Evolutionary conservation across 2,888 invertebrate genomes (phyloP).

Genomic region (Heteromyza rotundicornis): DNA sequence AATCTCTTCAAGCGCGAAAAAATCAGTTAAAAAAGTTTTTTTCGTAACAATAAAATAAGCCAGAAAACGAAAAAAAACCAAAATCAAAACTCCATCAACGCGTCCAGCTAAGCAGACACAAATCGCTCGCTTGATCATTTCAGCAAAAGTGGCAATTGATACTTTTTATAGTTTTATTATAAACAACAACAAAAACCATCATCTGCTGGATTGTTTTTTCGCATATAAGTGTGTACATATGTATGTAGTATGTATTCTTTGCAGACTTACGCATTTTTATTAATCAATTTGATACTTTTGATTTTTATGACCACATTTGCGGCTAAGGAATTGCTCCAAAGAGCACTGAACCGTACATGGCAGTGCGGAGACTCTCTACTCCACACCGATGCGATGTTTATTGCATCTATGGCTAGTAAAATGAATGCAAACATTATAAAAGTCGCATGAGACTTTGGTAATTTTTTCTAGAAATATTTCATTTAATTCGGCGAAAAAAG

Average conservation of each 20-base stretch:
- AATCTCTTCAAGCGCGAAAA: slow-evolving; percentile 36
- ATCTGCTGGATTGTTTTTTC: neutral
- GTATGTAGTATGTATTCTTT: slow-evolving; percentile 36
- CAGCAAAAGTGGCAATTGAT: neutral
- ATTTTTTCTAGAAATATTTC: too few species aligned
- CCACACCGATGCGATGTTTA: too few species aligned
- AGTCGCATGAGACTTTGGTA: neutral
- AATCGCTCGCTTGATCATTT: slow-evolving; percentile 21
- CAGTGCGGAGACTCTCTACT: neutral
- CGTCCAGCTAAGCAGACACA: neutral
- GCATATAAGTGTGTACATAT: slow-evolving; percentile 33
- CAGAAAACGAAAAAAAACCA: slow-evolving; percentile 46
- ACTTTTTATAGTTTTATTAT: slow-evolving; percentile 37
- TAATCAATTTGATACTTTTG: slow-evolving; percentile 53
- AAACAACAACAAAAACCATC: neutral
- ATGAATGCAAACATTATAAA: slow-evolving; percentile 9
- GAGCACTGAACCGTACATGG: slow-evolving; percentile 11
- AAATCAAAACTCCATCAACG: slow-evolving; percentile 20
- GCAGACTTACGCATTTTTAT: slow-evolving; percentile 31
- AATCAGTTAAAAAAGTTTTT: slow-evolving; percentile 39
- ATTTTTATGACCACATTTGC: slow-evolving; percentile 11
- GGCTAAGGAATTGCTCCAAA: neutral
- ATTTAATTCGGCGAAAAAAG: neutral
- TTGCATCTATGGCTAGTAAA: neutral
- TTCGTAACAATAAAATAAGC: slow-evolving; percentile 2